Conservation (phyloP, 92 coral and sea anemone species). For the Virgularia gustaviana region DNA sequence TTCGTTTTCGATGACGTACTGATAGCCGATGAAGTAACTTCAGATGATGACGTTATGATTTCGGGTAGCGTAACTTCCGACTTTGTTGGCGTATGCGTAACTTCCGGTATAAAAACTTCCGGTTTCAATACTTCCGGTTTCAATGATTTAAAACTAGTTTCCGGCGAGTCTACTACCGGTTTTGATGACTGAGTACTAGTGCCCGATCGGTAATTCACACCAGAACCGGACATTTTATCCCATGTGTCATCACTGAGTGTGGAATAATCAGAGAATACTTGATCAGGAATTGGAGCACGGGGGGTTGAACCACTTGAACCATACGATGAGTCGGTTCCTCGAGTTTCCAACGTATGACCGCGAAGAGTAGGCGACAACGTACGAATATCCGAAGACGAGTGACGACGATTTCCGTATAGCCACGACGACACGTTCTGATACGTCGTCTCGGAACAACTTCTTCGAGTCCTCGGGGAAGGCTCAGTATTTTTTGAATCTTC, state of each 20-base stretch:
- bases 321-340: constrained; percentile 73
- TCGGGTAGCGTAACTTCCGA: too few relatives aligned
- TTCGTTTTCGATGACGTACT: too few relatives aligned
- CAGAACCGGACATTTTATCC: constrained; percentile 61
- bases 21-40: too few relatives aligned
- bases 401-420: not conserved
- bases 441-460: not conserved
- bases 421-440: not conserved
- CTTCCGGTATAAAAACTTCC: too few relatives aligned
- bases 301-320: constrained; percentile 68
- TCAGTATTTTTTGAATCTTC: not conserved
- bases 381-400: not conserved
- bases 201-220: constrained; percentile 45
- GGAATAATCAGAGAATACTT: constrained; percentile 50
- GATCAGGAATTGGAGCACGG: constrained; percentile 48
- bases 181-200: constrained; percentile 13
- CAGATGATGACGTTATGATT: too few relatives aligned
- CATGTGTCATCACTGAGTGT: constrained; percentile 28
- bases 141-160: too few relatives aligned
- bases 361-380: constrained; percentile 17
- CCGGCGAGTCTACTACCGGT: too few relatives aligned
- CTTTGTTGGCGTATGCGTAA: too few relatives aligned
- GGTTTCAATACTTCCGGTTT: too few relatives aligned
- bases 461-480: not conserved
- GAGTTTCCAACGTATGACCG: constrained; percentile 6